phyloP scores from a whole-genome alignment of 2,888 invertebrate species.

The Leptarthrus brevirostris region DNA sequence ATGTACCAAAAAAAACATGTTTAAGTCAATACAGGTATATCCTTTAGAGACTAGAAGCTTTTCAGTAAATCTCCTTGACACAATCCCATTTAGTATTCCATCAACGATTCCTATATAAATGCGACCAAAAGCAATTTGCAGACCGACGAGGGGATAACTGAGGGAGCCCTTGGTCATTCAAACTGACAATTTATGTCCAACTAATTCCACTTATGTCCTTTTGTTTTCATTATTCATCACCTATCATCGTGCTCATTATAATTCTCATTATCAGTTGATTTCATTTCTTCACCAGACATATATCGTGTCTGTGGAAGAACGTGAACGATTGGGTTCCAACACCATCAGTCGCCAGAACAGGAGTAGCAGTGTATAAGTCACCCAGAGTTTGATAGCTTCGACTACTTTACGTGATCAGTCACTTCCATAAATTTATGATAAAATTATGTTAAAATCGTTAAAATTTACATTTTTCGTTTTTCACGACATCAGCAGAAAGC shows the following conservation, averaged over 20 bases:
- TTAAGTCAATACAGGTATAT: background rate
- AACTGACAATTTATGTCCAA: conserved; percentile 39
- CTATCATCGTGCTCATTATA: conserved; percentile 27
- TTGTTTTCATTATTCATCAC: conserved; percentile 27
- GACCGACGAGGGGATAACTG: background rate
- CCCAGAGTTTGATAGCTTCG: conserved; percentile 26
- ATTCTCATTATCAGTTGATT: conserved; percentile 34
- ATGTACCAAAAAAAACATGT: conserved; percentile 11
- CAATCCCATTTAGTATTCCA: conserved; percentile 13
- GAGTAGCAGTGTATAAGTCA: background rate
- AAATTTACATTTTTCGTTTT: conserved; percentile 39
- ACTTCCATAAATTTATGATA: conserved; percentile 45
- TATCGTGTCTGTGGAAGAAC: background rate
- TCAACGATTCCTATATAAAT: conserved; percentile 11
- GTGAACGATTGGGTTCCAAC: background rate
- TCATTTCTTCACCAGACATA: conserved; percentile 8
- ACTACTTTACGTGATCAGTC: conserved; percentile 40
- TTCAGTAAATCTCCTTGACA: background rate
- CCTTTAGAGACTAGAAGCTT: too few relatives aligned
- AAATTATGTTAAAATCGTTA: conserved; percentile 30
- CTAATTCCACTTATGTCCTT: conserved; percentile 36
- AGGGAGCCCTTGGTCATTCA: background rate
- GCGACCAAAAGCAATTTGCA: conserved; percentile 4
- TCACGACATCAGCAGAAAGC: conserved; percentile 3
- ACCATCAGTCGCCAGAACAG: background rate